Evolutionary conservation across 2,113 vertebrate species (phyloP).

Genomic region (Budorcas taxicolor): DNA sequence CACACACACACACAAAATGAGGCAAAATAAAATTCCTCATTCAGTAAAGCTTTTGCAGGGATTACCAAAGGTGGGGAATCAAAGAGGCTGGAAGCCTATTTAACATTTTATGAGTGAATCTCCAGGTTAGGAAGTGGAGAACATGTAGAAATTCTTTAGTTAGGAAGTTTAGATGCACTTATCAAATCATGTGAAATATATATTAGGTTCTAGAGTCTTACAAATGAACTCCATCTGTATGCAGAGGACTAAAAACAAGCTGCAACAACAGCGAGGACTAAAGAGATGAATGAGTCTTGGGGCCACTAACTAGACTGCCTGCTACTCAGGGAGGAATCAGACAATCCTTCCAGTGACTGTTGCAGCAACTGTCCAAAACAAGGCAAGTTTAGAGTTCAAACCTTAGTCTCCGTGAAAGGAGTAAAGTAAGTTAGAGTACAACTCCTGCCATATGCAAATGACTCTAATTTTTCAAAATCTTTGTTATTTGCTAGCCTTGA

Average conservation of each 20-base stretch:
- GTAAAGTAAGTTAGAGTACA: neutral
- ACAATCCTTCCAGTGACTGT: neutral
- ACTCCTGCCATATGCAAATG: neutral
- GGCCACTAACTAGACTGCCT: neutral
- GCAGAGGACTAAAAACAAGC: neutral
- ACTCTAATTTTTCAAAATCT: neutral
- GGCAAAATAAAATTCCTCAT: neutral
- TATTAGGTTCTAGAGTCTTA: neutral
- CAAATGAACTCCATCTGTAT: neutral
- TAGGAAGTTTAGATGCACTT: neutral
- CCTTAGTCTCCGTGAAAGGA: neutral
- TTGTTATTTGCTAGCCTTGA: neutral
- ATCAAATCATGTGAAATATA: neutral
- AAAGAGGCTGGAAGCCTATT: neutral
- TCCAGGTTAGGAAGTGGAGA: neutral
- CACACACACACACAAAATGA: neutral
- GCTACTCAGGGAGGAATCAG: neutral
- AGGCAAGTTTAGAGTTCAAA: neutral
- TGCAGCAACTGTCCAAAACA: neutral
- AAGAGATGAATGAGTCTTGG: neutral
- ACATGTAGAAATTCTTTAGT: neutral
- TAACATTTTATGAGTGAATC: neutral
- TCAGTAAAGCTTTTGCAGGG: neutral
- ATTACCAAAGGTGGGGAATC: neutral
- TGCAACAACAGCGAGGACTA: neutral